Evolutionary conservation across 2,888 invertebrate genomes (phyloP), one percentile per base, ranked within the genome.

Genomic region (Drosophila aldrichi): DNA sequence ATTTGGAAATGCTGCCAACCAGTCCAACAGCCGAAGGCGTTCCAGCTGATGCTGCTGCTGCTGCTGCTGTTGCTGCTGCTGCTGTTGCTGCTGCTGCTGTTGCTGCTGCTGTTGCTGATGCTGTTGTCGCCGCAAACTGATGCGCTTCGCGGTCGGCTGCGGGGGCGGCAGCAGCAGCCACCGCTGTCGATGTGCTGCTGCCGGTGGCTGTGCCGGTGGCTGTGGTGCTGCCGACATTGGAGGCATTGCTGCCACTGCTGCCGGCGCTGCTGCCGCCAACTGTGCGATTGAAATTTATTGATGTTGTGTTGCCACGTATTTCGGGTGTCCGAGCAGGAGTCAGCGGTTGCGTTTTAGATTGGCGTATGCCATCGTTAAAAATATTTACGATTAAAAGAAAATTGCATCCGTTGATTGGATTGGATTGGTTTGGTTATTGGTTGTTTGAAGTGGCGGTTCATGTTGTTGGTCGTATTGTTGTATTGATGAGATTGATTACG

Each of bases 251-350:
- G 74, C 86, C 88, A 66, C 89, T 91, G 59, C 90, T 88, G 49
- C 90, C 86, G 51, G 90, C 88, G 69, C 90, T 89, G 72, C 86
- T 87, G 77, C 90, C 88, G 44, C 91, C 91, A 71, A 83, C 91
- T 91, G 82, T 67, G 70, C 68, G 90, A 91, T 91, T 90, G 83
- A 89, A 90, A 90, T 91, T 90, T 91, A 91, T 91, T 91, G 90
- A 86, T 87, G 82, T 81, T 68, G 69, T 57, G 69, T 60, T 56
- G 70, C 71, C 82, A 77, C 78, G 78, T 77, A 77, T 76, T 79
- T 76, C 22, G 2, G 22, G 60, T 43, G 54, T 44, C 36, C 64
- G 43, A 54, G 48, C 54, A 44, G 32, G 9, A 32, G 32, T 64
- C 59, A 58, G 77, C 68, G 84, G 87, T 83, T 68, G 67, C 55